phyloP scores from a whole-genome alignment of 1,140 invertebrate species.

The Pseudachorutes palmiensis region DNA sequence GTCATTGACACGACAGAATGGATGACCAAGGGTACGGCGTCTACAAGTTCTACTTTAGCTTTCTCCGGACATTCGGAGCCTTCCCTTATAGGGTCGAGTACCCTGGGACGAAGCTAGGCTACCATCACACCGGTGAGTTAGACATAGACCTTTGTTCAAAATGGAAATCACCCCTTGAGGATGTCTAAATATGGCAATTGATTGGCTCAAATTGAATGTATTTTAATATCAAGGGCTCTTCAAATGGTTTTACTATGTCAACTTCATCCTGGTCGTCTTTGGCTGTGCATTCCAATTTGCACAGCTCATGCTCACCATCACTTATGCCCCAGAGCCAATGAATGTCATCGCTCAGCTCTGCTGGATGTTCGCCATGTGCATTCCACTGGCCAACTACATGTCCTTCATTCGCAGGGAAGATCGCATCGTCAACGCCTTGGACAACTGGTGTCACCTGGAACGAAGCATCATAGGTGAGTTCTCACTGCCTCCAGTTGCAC shows the following conservation, averaged over 20 bases:
- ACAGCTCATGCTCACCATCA: constrained; percentile 29
- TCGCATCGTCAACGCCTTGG: constrained; percentile 19
- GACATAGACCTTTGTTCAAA: too few species aligned
- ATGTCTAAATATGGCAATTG: too few species aligned
- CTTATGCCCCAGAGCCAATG: constrained; percentile 30
- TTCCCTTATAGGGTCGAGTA: constrained; percentile 35
- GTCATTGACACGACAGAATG: constrained; percentile 15
- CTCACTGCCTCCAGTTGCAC: too few species aligned
- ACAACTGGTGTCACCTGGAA: constrained; percentile 35
- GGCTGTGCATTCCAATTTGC: constrained; percentile 30
- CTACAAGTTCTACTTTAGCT: constrained; percentile 32
- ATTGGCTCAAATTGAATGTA: too few species aligned
- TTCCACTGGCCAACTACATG: constrained; percentile 30
- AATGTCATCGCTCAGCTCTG: constrained; percentile 34
- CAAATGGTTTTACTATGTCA: constrained; percentile 38
- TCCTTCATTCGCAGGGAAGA: constrained; percentile 33
- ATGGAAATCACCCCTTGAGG: too few species aligned
- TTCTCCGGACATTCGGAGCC: constrained; percentile 27
- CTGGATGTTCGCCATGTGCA: constrained; percentile 37
- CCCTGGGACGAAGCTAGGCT: constrained; percentile 20
- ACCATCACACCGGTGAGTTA: constrained; percentile 20
- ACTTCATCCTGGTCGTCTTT: constrained; percentile 33
- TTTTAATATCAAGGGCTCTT: too few species aligned
- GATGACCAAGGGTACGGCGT: constrained; percentile 35
- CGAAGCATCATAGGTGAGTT: constrained; percentile 34